Evolutionary conservation across 2,113 vertebrate species (phyloP), one percentile per base, ranked within the genome.

Genomic region (Alectura lathami): DNA sequence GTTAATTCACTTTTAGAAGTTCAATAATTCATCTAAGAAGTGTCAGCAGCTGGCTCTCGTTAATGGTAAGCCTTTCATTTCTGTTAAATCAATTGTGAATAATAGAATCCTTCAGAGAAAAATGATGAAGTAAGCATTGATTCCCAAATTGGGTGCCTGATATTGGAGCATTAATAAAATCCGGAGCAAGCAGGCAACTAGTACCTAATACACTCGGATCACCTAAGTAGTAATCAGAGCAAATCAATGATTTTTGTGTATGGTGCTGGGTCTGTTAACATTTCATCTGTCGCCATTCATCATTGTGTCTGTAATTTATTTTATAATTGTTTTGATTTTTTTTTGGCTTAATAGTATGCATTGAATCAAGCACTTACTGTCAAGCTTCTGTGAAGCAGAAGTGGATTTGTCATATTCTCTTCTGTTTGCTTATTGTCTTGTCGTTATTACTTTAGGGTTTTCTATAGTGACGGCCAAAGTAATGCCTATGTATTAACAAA

Each of bases 61-160:
- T 98, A 97, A 98, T 98, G 97, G 98, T 97, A 98, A 98, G 97
- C 96, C 98, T 98, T 98, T 98, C 98, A 97, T 98, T 98, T 97
- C 96, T 97, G 96, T 97, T 98, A 98, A 98, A 98, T 98, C 98
- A 98, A 98, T 98, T 97, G 97, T 98, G 96, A 98, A 98, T 98
- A 98, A 98, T 98, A 98, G 97, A 97, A 98, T 97, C 97, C 98
- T 98, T 97, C 91, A 83, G 97, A 97, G 98, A 98, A 97, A 97
- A 97, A 97, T 98, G 98, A 98, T 98, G 98, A 98, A 98, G 97
- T 96, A 98, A 97, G 96, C 97, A 98, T 98, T 97, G 98, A 98
- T 98, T 98, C 97, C 97, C 96, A 98, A 97, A 98, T 96, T 97
- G 98, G 95, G 95, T 97, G 96, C 97, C 97, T 98, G 97, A 97